Conservation (phyloP, 2,797 vertebrate genomes). For the Parauchenoglanis ngamensis region DNA sequence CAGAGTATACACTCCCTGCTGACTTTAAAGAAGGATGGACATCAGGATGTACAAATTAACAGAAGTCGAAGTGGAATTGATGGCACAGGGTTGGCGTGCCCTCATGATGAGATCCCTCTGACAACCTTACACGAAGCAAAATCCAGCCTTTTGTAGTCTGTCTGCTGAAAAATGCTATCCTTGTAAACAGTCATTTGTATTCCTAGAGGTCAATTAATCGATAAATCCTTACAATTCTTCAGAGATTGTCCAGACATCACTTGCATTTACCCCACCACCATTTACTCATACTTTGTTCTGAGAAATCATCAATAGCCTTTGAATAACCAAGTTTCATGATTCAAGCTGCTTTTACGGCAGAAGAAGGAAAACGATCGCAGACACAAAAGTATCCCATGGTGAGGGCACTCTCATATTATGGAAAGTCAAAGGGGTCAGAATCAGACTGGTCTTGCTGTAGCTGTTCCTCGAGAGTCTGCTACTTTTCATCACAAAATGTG, state of each 20-base stretch:
- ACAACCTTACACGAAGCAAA: slow-evolving; percentile 41
- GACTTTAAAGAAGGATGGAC: not conserved
- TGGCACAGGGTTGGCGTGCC: slow-evolving; percentile 40
- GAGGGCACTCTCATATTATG: not conserved
- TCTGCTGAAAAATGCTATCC: not conserved
- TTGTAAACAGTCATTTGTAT: not conserved
- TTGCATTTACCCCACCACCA: not conserved
- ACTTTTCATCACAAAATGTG: not conserved
- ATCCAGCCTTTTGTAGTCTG: slow-evolving; percentile 20
- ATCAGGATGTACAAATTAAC: slow-evolving; percentile 46
- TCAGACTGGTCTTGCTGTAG: not conserved
- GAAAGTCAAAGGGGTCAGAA: not conserved
- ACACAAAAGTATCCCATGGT: not conserved
- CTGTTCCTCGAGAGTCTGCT: not conserved
- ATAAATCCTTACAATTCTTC: not conserved
- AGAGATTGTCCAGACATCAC: not conserved
- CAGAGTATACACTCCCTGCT: slow-evolving; percentile 20
- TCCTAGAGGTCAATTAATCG: slow-evolving; percentile 1
- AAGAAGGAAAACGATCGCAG: not conserved
- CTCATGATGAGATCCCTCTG: slow-evolving; percentile 48
- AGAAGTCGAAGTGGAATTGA: slow-evolving; percentile 57
- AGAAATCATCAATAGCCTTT: not conserved
- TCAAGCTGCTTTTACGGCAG: not conserved
- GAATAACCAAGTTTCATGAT: not conserved
- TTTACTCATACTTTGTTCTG: not conserved